Conservation (phyloP, 1,140 invertebrate genomes). For the Leptinotarsa defecta region DNA sequence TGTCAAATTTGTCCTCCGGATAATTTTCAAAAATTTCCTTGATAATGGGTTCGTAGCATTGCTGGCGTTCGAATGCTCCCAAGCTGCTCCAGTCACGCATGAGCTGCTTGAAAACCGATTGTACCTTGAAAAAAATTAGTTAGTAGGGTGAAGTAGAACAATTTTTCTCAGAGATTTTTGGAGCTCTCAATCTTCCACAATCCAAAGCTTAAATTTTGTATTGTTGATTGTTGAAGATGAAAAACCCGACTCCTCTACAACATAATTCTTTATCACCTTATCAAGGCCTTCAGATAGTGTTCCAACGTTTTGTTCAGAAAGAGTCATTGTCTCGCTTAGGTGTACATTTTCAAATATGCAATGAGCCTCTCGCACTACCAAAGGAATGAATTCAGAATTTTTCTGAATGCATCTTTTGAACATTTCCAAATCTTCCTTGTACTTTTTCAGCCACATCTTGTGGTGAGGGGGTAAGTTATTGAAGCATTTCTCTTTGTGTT, state of each 20-base stretch:
- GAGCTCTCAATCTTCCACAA: too few species aligned
- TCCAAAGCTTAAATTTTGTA: too few species aligned
- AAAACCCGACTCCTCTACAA: too few species aligned
- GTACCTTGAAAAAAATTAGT: constrained; percentile 76
- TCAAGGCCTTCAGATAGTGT: constrained; percentile 59
- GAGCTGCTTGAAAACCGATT: constrained; percentile 92
- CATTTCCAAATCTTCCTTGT: constrained; percentile 74
- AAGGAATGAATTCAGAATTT: constrained; percentile 82
- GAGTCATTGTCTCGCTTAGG: constrained; percentile 45
- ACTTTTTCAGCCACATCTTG: constrained; percentile 75
- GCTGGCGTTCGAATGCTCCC: constrained; percentile 79
- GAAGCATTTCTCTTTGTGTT: constrained; percentile 76
- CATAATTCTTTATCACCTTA: constrained; percentile 9
- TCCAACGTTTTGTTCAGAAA: constrained; percentile 51
- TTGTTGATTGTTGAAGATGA: too few species aligned
- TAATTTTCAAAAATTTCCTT: constrained; percentile 79
- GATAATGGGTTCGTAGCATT: constrained; percentile 91
- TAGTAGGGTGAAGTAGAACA: neutral
- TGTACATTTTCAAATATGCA: constrained; percentile 82
- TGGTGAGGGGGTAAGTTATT: constrained; percentile 75
- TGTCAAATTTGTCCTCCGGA: constrained; percentile 63
- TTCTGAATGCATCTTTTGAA: constrained; percentile 80
- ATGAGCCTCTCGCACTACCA: constrained; percentile 81
- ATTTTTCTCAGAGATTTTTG: neutral
- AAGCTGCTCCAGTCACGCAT: constrained; percentile 92